phyloP scores from a whole-genome alignment of 2,888 invertebrate species.

The Chrysolina americana region DNA sequence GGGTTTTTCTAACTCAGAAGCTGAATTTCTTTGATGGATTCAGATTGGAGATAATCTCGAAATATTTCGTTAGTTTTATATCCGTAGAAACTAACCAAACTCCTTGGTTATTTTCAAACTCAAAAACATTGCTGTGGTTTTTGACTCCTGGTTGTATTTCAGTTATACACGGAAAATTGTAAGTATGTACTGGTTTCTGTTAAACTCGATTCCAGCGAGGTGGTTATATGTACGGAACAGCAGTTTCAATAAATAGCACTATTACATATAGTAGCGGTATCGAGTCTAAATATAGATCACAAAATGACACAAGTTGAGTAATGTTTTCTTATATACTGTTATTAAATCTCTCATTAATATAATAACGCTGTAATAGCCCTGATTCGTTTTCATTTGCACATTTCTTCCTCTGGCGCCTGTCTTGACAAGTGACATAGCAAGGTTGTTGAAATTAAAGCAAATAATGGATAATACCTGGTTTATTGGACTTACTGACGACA shows the following conservation, averaged over 20 bases:
- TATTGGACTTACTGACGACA: conserved; percentile 18
- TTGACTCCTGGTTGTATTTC: too few relatives aligned
- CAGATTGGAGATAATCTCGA: too few relatives aligned
- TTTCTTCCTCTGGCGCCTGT: conserved; percentile 16
- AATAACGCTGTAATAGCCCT: conserved; percentile 28
- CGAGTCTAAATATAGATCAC: conserved; percentile 26
- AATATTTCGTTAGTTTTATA: too few relatives aligned
- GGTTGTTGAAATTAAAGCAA: neutral
- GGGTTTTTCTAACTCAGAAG: too few relatives aligned
- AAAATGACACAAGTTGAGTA: conserved; percentile 27
- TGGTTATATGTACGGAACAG: neutral
- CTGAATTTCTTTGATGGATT: too few relatives aligned
- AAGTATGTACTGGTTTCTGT: neutral
- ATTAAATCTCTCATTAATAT: conserved; percentile 30
- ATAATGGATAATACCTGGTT: conserved; percentile 15
- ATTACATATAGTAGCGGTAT: conserved; percentile 14
- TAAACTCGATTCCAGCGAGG: neutral
- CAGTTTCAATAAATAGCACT: neutral
- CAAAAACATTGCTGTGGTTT: too few relatives aligned
- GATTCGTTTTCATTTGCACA: conserved; percentile 26
- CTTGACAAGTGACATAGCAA: conserved; percentile 14
- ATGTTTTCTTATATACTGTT: conserved; percentile 23
- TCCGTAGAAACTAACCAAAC: too few relatives aligned
- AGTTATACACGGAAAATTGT: too few relatives aligned
- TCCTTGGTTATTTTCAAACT: too few relatives aligned